phyloP scores from a whole-genome alignment of 2,113 vertebrate species.

The Larimichthys polyactis region DNA sequence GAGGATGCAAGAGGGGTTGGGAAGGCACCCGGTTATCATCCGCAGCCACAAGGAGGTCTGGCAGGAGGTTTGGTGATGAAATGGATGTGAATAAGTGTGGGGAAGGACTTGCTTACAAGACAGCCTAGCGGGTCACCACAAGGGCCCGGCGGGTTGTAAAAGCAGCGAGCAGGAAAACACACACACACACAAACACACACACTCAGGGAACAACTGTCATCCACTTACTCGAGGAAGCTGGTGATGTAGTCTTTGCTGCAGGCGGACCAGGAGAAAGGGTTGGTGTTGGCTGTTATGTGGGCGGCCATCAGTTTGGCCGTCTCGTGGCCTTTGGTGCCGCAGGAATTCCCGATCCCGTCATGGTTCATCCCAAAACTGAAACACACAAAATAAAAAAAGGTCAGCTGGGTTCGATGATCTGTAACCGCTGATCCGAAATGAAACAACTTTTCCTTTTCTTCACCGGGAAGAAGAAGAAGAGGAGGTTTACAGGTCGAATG shows the following conservation, averaged over 20 bases:
- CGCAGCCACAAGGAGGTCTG: conserved; percentile 63
- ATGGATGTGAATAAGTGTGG: conserved; percentile 51
- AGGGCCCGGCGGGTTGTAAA: conserved; percentile 52
- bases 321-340: conserved; percentile 98
- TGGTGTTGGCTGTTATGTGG: conserved; percentile 99
- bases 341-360: conserved; percentile 98
- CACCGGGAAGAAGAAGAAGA: no score
- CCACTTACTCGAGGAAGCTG: conserved; percentile 99
- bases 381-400: conserved; percentile 48
- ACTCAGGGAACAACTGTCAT: conserved; percentile 53
- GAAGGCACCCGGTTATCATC: conserved; percentile 56
- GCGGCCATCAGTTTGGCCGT: conserved; percentile 99
- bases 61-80: conserved; percentile 51
- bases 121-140: conserved; percentile 54
- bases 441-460: no score
- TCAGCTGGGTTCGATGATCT: not conserved
- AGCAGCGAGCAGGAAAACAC: conserved; percentile 41
- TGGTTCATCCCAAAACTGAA: conserved; percentile 99
- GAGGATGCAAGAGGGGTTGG: conserved; percentile 29
- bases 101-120: conserved; percentile 27
- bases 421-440: conserved; percentile 14
- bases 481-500: no score
- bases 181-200: conserved; percentile 25
- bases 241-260: conserved; percentile 99
- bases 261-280: conserved; percentile 98